Evolutionary conservation across 1,140 invertebrate species (phyloP).

Genomic region (Brevipalpus yothersi): DNA sequence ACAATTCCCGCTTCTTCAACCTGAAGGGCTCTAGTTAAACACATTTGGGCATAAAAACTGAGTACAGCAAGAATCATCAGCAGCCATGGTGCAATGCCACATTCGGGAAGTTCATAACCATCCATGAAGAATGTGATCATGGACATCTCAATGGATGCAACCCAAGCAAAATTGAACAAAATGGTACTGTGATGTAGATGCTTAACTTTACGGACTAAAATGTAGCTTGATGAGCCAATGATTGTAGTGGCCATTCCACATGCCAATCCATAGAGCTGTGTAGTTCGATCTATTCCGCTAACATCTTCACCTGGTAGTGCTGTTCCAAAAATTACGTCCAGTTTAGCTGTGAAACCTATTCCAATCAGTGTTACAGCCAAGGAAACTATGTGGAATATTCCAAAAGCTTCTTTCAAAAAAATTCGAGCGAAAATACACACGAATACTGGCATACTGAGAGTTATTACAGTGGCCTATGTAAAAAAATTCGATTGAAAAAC

Average conservation of each 20-base stretch:
- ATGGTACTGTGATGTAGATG: conserved; percentile 63
- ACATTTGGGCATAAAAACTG: conserved; percentile 14
- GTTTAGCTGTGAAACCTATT: conserved; percentile 26
- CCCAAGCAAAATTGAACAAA: conserved; percentile 57
- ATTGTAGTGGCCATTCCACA: conserved; percentile 56
- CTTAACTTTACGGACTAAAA: conserved; percentile 55
- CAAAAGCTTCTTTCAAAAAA: conserved; percentile 28
- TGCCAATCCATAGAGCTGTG: conserved; percentile 38
- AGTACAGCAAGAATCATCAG: conserved; percentile 38
- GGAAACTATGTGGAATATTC: conserved; percentile 25
- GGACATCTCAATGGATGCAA: conserved; percentile 53
- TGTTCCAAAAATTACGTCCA: conserved; percentile 22
- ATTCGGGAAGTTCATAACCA: conserved; percentile 47
- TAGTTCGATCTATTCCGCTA: conserved; percentile 17
- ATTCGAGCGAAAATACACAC: conserved; percentile 28
- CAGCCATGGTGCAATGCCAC: conserved; percentile 45
- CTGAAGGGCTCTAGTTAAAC: conserved; percentile 14
- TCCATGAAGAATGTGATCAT: conserved; percentile 43
- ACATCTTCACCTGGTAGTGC: conserved; percentile 3
- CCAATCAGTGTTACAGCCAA: conserved; percentile 25
- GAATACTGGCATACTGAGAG: conserved; percentile 30
- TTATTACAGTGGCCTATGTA: conserved; percentile 14
- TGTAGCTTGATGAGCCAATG: conserved; percentile 65
- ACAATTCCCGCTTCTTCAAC: conserved; percentile 15
- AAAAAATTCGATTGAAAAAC: too few relatives aligned